Evolutionary conservation across 2,888 invertebrate species (phyloP), one percentile per base, ranked within the genome.

Genomic region (Heliconius sara): DNA sequence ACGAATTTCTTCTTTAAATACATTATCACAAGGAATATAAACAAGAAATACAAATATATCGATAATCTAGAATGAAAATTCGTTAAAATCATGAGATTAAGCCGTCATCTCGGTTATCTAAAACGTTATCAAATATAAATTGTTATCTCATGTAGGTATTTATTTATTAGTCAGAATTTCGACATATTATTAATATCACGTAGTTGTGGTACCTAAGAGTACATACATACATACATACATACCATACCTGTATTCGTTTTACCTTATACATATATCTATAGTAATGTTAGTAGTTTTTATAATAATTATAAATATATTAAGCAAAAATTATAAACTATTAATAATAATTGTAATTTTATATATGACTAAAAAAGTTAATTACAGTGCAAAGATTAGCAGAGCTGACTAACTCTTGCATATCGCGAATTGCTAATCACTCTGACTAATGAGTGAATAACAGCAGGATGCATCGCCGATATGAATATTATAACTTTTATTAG

Each of bases 51-150:
- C 70, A 73, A 65, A 70, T 68, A 82, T 77, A 79, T 84, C 74
- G 84, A 88, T 84, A 89, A 91, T 90, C 89, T 91, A 89, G 86
- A 90, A 88, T 91, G 87, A 92, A 92, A 93, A 92, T 92, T 94
- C 89, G 92, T 94, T 94, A 93, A 94, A 92, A 83, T 93, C 85
- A 87, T 83, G 89, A 94, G 94, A 95, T 95, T 94, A 94, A 93
- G 92, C 92, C 94, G 91, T 94, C 94, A 93, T 94, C 93, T 93
- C 85, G 81, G 92, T 93, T 94, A 95, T 95, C 94, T 91, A 60
- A 71, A 84, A 82, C 85, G 88, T 91, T 94, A 94, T 93, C 93
- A 89, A 84, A 86, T 85, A 90, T 91, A 93, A 90, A 89, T 92
- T 87, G 84, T 84, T 86, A 89, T 78, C 70, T 43, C 43, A 16